Evolutionary conservation across 2,113 vertebrate genomes (phyloP).

Genomic region (Bos javanicus): DNA sequence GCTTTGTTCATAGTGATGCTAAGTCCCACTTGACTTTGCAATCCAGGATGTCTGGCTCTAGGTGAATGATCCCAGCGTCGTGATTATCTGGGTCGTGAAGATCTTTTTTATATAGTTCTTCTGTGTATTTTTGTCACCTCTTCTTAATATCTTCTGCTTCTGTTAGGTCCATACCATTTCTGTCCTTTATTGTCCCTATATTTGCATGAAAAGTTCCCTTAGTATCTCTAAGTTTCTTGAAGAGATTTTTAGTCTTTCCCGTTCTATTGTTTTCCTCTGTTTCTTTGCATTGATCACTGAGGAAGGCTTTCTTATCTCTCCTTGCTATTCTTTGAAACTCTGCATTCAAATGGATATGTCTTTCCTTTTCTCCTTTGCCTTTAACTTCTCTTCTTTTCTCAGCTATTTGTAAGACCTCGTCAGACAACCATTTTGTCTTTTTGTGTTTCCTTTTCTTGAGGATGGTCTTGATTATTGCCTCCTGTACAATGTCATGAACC

Average conservation of each 20-base stretch:
- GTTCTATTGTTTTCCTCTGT: background rate
- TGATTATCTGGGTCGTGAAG: background rate
- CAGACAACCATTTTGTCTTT: background rate
- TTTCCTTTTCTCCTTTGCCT: background rate
- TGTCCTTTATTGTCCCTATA: background rate
- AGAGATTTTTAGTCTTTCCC: background rate
- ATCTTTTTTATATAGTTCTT: background rate
- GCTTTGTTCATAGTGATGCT: background rate
- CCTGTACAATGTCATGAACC: background rate
- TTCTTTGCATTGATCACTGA: background rate
- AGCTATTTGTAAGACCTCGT: background rate
- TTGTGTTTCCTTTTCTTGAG: background rate
- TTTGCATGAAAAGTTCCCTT: background rate
- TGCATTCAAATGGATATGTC: background rate
- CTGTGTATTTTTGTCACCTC: background rate
- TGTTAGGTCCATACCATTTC: background rate
- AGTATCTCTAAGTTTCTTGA: background rate
- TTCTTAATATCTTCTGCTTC: background rate
- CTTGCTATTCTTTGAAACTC: background rate
- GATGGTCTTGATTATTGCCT: background rate
- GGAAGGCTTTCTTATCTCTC: background rate
- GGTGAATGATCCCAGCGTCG: background rate
- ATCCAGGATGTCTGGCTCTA: background rate
- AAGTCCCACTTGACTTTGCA: background rate
- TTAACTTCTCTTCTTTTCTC: background rate